Conservation (phyloP, 2,888 invertebrate species). For the Oscheius sp. region DNA sequence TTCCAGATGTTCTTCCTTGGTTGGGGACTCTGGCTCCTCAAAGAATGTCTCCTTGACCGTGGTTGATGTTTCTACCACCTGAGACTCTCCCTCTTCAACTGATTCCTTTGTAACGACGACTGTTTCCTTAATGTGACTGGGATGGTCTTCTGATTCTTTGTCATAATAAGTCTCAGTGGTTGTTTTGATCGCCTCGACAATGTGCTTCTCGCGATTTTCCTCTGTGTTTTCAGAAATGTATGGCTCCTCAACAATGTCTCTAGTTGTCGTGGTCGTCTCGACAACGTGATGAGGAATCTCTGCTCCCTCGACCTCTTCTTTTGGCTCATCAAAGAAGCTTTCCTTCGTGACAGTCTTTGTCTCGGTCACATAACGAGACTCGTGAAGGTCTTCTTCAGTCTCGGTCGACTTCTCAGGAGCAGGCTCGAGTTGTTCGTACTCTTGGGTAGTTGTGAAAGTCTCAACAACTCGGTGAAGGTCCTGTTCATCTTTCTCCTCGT, state of each 20-base stretch:
- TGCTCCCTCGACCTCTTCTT: constrained; percentile 4
- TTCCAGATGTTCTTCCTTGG: constrained; percentile 5
- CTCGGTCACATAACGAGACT: not conserved
- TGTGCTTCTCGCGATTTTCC: not conserved
- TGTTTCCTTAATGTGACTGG: too few species aligned
- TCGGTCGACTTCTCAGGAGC: too few species aligned
- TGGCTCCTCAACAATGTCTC: too few species aligned
- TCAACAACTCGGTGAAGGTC: not conserved
- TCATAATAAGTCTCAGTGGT: not conserved
- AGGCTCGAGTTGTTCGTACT: too few species aligned
- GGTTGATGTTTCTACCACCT: constrained; percentile 5
- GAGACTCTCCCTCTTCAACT: not conserved
- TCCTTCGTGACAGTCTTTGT: constrained; percentile 17
- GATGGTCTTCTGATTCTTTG: not conserved
- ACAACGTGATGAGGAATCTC: constrained; percentile 5
- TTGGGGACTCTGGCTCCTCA: constrained; percentile 15
- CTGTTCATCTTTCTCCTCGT: constrained; percentile 23
- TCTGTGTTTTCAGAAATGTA: too few species aligned
- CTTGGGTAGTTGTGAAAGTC: too few species aligned
- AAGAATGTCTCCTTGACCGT: constrained; percentile 25
- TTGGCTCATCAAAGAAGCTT: constrained; percentile 6
- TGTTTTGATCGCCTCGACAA: not conserved
- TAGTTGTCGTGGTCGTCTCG: not conserved
- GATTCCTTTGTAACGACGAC: too few species aligned
- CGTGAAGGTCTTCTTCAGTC: too few species aligned